Evolutionary conservation across 1,140 invertebrate genomes (phyloP).

Genomic region (Lepidotrigona ventralis): DNA sequence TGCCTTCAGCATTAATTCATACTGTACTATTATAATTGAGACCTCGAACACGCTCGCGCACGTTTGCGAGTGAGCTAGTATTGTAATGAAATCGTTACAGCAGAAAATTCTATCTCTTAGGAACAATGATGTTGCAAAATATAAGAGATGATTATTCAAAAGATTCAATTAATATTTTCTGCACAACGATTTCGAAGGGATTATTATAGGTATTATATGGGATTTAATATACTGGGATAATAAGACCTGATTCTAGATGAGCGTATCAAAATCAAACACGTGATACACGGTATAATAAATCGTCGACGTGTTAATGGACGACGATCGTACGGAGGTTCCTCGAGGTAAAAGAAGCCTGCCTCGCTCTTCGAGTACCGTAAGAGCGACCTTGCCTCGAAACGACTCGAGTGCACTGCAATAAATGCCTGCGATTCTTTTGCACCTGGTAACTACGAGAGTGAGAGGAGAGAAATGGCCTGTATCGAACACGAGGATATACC

Average conservation of each 20-base stretch:
- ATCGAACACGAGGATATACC: constrained; percentile 36
- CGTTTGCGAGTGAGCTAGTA: constrained; percentile 7
- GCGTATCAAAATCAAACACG: constrained; percentile 3
- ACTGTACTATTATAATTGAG: neutral
- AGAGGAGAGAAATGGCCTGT: constrained; percentile 37
- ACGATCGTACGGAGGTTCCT: constrained; percentile 6
- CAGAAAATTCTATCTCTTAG: neutral
- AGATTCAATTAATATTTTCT: neutral
- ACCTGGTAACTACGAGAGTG: constrained; percentile 24
- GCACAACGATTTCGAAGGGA: neutral
- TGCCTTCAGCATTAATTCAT: neutral
- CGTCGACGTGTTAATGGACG: constrained; percentile 6
- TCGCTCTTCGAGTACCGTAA: constrained; percentile 72
- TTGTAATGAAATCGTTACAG: neutral
- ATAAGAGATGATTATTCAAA: neutral
- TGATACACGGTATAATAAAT: constrained; percentile 25
- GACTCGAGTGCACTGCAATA: constrained; percentile 53
- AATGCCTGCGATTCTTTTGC: constrained; percentile 56
- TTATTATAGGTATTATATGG: too few species aligned
- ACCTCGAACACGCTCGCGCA: too few species aligned
- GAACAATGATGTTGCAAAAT: neutral
- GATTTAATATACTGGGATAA: neutral
- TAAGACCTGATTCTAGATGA: neutral
- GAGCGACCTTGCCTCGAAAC: constrained; percentile 71
- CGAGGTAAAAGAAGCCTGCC: constrained; percentile 37